These are phyloP conservation scores for Anas flavirostris DNA, from an alignment of 2,797 vertebrate genomes.

Conservation along the genomic window DNA sequence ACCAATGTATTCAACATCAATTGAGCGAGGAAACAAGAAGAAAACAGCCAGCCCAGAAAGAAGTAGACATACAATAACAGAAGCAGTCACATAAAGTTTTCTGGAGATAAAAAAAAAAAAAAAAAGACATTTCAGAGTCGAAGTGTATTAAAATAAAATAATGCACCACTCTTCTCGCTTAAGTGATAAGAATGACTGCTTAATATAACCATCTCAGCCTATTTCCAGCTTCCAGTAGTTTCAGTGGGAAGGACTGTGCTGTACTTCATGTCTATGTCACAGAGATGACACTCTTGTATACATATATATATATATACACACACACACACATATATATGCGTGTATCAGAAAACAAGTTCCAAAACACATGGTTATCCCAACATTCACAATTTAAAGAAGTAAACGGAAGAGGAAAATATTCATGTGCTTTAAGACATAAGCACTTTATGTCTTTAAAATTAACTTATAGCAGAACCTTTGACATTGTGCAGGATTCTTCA, in stretches of 20 bases:
- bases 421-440: background rate
- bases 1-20: slow-evolving; percentile 93
- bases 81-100: slow-evolving; percentile 95
- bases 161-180: background rate
- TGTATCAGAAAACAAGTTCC: background rate
- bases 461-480: background rate
- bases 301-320: no score
- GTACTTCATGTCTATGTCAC: background rate
- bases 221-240: background rate
- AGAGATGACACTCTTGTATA: background rate
- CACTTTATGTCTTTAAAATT: background rate
- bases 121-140: background rate
- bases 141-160: background rate
- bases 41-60: slow-evolving; percentile 95
- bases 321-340: no score
- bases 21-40: slow-evolving; percentile 96
- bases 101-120: slow-evolving; percentile 70
- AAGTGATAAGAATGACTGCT: background rate
- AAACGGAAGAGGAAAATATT: background rate
- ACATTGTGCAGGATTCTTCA: background rate
- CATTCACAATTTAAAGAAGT: background rate
- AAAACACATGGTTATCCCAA: background rate
- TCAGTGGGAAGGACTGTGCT: background rate
- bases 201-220: background rate
- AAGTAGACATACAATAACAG: slow-evolving; percentile 91